A percentile compares a stretch with the other conserved stretches of the same genome.
Evolutionary conservation across 2,888 invertebrate genomes (phyloP).

Genomic region (Drosophila nr. perissopoda): DNA sequence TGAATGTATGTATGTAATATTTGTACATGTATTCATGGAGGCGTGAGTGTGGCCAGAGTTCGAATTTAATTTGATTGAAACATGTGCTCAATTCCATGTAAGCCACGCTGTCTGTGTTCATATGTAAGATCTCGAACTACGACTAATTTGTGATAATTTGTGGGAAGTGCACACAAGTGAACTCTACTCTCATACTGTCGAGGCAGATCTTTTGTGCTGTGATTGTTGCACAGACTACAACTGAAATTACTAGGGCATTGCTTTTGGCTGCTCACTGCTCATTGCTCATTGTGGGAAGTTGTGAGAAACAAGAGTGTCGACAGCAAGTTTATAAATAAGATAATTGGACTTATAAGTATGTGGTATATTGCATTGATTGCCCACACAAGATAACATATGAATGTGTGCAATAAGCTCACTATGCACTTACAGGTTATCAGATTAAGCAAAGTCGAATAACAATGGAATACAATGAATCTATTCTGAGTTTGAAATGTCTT

Average conservation of each 20-base stretch:
- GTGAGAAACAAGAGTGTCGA: constrained; percentile 46
- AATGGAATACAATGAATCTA: not conserved
- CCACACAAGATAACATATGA: constrained; percentile 13
- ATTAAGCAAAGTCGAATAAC: constrained; percentile 8
- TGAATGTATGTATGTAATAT: not conserved
- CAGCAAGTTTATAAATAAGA: constrained; percentile 52
- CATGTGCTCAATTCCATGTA: constrained; percentile 63
- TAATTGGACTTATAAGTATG: constrained; percentile 42
- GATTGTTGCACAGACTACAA: constrained; percentile 27
- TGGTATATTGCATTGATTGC: constrained; percentile 37
- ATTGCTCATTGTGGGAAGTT: constrained; percentile 45
- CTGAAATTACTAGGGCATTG: constrained; percentile 54
- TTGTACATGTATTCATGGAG: constrained; percentile 4
- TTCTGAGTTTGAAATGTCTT: not conserved
- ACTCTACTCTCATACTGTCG: constrained; percentile 4
- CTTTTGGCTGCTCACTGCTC: constrained; percentile 22
- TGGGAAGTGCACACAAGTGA: constrained; percentile 64
- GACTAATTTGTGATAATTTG: constrained; percentile 79
- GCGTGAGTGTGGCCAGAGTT: constrained; percentile 59
- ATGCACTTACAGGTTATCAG: constrained; percentile 12
- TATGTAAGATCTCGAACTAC: constrained; percentile 53
- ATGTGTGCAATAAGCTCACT: not conserved
- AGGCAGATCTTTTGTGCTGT: constrained; percentile 29
- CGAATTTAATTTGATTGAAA: constrained; percentile 72
- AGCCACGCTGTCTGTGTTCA: constrained; percentile 11